A percentile compares a stretch with the other conserved stretches of the same genome.
These are phyloP conservation scores for Paraplagusia blochii DNA, from an alignment of 2,113 vertebrate species.

Conservation along the genomic window DNA sequence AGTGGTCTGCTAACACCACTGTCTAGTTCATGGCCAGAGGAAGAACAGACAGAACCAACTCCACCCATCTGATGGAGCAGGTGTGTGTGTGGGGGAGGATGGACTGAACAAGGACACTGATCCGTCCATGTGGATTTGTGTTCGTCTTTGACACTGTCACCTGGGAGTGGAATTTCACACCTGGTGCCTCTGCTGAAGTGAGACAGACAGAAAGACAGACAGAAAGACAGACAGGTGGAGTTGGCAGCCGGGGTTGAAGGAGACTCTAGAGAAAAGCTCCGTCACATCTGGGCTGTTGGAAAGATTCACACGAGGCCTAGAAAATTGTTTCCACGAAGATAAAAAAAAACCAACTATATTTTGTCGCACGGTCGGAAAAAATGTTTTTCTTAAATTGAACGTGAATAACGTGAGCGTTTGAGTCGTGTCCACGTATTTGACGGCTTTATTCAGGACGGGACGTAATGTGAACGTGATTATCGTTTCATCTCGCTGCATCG, in stretches of 20 bases:
- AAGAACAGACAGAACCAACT: conserved; percentile 31
- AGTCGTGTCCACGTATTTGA: too few relatives aligned
- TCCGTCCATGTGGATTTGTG: conserved; percentile 23
- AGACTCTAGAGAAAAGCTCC: conserved; percentile 21
- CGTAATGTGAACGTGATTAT: too few relatives aligned
- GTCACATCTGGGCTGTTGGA: conserved; percentile 22
- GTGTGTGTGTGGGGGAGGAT: conserved; percentile 24
- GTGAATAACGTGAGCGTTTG: too few relatives aligned
- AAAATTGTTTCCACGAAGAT: too few relatives aligned
- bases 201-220: too few relatives aligned
- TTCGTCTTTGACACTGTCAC: conserved; percentile 11
- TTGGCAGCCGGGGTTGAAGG: conserved; percentile 49
- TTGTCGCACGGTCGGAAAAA: too few relatives aligned
- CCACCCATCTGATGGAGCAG: conserved; percentile 7
- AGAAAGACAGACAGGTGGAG: conserved; percentile 26
- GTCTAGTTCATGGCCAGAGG: conserved; percentile 66
- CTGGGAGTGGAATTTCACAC: conserved; percentile 59
- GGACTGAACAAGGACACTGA: conserved; percentile 6
- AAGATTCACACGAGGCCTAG: conserved; percentile 6
- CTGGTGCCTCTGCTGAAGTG: conserved; percentile 40
- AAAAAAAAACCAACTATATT: too few relatives aligned
- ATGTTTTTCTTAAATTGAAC: too few relatives aligned
- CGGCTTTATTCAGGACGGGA: too few relatives aligned
- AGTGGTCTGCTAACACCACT: conserved; percentile 50
- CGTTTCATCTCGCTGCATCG: too few relatives aligned